phyloP scores from a whole-genome alignment of 2,113 vertebrate species.

The Glaucidium brasilianum region DNA sequence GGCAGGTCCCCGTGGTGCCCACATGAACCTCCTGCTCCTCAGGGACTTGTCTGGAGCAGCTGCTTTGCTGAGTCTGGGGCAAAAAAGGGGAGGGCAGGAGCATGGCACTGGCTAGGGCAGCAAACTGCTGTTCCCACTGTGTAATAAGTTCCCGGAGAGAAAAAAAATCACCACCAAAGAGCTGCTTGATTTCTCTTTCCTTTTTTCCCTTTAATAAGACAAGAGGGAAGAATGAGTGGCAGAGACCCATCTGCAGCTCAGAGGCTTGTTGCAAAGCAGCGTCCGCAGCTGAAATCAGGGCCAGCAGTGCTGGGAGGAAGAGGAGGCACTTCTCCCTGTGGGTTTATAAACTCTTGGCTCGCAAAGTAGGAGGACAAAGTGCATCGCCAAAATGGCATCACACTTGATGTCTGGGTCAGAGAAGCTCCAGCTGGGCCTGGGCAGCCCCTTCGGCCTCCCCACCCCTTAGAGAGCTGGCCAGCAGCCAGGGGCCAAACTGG shows the following conservation, averaged over 20 bases:
- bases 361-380: background rate
- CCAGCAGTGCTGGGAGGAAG: background rate
- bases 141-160: background rate
- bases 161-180: background rate
- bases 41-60: background rate
- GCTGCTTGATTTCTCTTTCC: background rate
- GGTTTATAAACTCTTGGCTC: background rate
- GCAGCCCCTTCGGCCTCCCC: background rate
- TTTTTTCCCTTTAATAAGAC: background rate
- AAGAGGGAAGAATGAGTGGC: background rate
- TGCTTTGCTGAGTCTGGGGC: background rate
- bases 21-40: background rate
- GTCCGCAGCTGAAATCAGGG: background rate
- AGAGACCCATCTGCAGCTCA: background rate
- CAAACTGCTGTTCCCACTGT: background rate
- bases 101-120: background rate
- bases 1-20: background rate
- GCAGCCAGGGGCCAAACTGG: background rate
- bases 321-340: background rate
- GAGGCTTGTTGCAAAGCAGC: rapidly evolving
- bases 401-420: background rate
- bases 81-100: background rate
- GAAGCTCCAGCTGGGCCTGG: background rate
- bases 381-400: background rate
- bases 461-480: background rate